A percentile compares a stretch with the other conserved stretches of the same genome.
These are phyloP conservation scores for Ceratotherium simum DNA, from an alignment of 2,113 vertebrate genomes.

Conservation along the genomic window DNA sequence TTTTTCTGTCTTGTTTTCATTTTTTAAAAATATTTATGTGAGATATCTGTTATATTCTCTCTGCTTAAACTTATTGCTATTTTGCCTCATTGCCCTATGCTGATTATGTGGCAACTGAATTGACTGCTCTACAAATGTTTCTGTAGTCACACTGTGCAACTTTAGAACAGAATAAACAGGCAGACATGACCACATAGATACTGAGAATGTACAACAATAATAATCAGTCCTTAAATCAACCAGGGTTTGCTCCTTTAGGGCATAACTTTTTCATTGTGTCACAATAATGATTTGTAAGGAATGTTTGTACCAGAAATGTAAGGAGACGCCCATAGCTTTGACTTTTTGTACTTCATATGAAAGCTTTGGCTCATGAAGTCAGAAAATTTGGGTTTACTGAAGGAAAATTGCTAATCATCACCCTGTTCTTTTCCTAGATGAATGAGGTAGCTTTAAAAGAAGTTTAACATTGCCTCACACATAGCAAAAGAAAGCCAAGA, in stretches of 20 bases:
- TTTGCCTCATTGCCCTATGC: background rate
- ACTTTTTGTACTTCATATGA: constrained; percentile 24
- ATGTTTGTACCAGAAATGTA: constrained; percentile 12
- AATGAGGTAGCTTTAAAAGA: constrained; percentile 30
- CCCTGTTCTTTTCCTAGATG: background rate
- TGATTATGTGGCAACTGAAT: background rate
- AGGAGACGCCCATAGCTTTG: background rate
- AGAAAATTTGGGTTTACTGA: constrained; percentile 11
- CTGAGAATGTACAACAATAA: background rate
- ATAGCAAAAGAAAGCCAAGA: background rate
- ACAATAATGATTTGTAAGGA: constrained; percentile 5
- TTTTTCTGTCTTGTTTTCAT: background rate
- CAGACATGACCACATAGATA: background rate
- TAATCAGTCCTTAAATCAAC: background rate
- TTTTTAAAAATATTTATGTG: background rate
- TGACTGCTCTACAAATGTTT: background rate
- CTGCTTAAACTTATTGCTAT: background rate
- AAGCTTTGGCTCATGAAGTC: background rate
- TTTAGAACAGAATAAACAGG: background rate
- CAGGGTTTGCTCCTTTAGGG: background rate
- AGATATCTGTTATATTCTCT: background rate
- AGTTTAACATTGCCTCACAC: background rate
- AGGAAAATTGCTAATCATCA: constrained; percentile 35
- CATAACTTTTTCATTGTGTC: background rate
- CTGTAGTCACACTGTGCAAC: background rate